phyloP scores from a whole-genome alignment of 2,888 invertebrate genomes.

The Druceiella hillmani region DNA sequence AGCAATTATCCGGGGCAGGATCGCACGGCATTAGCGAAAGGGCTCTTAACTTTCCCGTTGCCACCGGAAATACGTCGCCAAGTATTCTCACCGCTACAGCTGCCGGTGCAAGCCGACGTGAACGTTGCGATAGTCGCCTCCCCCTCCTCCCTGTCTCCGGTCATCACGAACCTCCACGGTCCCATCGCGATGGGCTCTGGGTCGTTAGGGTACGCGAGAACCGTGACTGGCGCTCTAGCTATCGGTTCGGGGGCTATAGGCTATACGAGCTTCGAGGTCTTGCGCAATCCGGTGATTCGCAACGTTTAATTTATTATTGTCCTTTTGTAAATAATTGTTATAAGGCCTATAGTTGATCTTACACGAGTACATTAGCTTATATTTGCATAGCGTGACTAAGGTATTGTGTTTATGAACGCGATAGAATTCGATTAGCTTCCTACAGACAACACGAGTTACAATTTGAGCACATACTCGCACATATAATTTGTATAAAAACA shows the following conservation, averaged over 20 bases:
- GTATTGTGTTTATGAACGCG: no score
- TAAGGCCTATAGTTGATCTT: no score
- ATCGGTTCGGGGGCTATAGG: slow-evolving; percentile 38
- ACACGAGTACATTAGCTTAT: no score
- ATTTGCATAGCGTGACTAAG: no score
- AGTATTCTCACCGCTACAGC: not conserved
- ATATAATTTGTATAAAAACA: no score
- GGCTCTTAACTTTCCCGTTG: not conserved
- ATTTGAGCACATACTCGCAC: no score
- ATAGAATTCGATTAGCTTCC: no score
- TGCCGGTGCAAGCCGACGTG: not conserved
- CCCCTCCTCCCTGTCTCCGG: slow-evolving; percentile 11
- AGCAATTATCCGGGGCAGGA: slow-evolving; percentile 23
- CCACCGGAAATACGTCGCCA: no score
- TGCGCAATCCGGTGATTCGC: no score
- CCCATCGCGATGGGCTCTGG: slow-evolving; percentile 36
- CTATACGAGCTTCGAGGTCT: slow-evolving; percentile 20
- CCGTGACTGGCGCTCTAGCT: slow-evolving; percentile 35
- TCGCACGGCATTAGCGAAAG: not conserved
- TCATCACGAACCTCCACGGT: slow-evolving; percentile 21
- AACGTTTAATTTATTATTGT: no score
- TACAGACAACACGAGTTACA: no score
- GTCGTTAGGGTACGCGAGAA: slow-evolving; percentile 34
- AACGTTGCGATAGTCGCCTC: not conserved
- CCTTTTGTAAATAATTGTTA: no score